Base-by-base conservation (phyloP, 2,888 invertebrate genomes). In the Heliconius cydno region DNA sequence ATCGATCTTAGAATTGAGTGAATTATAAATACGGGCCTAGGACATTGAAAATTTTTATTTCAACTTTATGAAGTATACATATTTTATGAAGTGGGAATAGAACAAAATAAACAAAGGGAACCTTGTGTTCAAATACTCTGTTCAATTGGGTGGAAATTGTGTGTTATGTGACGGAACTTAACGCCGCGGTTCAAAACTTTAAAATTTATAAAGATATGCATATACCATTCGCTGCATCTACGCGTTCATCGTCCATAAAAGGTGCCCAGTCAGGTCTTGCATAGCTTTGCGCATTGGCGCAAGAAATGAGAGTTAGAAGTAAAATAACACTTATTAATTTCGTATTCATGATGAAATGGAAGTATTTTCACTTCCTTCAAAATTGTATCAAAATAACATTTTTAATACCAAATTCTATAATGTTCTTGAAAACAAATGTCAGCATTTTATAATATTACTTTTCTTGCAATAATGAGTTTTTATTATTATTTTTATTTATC, bases 261-360 rank as follows among this genome's bases (percentile, higher is more conserved):
- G 79, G 76, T 13, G 60, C 78, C 82, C 81, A 79, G 5, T 52
- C 74, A 2, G 68, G 30, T 65, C 81, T 76, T 2, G 78, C 63
- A 12, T 68, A 67, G 25, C 22, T 74, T 19, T 68, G 66, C 12
- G 76, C 41, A 52, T 0, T 34, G 34, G 34, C 1, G 34, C 9
- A 7, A 7, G 7, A 34, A 7, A 34, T 34, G 34, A 34, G 9
- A 34, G 52, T 67, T 30, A 79, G 34, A 73, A 82, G 46, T 30
- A 76, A 38, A 57, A 81, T 30, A 78, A 73, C 57, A 73, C 79
- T 66, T 28, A 81, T 15, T 79, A 81, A 81, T 81, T 82, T 82
- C 19, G 57, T 77, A 65, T 71, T 75, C 78, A 82, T 80, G 34
- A 73, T 22, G 41, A 76, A 72, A 10, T 15, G 4, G 6, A 46